Evolutionary conservation across 1,140 invertebrate genomes (phyloP).

Genomic region (Drepana arcuata): DNA sequence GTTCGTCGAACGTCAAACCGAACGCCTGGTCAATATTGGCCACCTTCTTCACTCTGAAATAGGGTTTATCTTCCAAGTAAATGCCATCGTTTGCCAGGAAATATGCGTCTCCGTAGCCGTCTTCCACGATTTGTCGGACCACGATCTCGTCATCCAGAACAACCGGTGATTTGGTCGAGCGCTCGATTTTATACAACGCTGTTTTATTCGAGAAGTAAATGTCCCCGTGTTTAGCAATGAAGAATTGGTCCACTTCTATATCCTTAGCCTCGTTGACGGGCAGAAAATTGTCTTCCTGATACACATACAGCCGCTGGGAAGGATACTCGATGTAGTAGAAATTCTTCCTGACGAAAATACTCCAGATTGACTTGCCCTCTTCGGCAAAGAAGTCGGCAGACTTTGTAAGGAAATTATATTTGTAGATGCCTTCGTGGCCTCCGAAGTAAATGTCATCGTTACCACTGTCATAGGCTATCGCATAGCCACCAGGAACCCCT

Average conservation of each 20-base stretch:
- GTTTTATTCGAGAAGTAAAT: constrained; percentile 53
- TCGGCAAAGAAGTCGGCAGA: constrained; percentile 45
- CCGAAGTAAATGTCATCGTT: constrained; percentile 55
- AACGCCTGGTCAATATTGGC: constrained; percentile 34
- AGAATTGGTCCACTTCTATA: constrained; percentile 49
- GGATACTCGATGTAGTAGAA: constrained; percentile 60
- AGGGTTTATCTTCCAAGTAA: constrained; percentile 48
- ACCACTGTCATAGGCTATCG: constrained; percentile 41
- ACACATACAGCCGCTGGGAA: constrained; percentile 41
- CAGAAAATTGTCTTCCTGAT: constrained; percentile 39
- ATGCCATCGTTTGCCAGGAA: constrained; percentile 40
- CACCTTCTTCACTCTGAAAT: constrained; percentile 30
- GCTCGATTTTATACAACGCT: constrained; percentile 45
- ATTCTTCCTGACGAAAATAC: constrained; percentile 37
- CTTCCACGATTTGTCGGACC: constrained; percentile 44
- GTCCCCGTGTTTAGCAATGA: constrained; percentile 31
- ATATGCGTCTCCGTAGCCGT: constrained; percentile 44
- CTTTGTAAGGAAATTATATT: constrained; percentile 46
- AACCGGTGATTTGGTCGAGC: constrained; percentile 14
- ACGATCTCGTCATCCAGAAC: constrained; percentile 30
- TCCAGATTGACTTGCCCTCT: constrained; percentile 52
- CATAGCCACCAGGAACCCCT: constrained; percentile 42
- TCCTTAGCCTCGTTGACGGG: constrained; percentile 35
- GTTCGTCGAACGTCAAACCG: constrained; percentile 47
- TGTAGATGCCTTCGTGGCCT: constrained; percentile 52